Percentiles rank a stretch among this genome's conserved stretches.
Conservation (phyloP, 2,113 vertebrate genomes). For the Vanacampus margaritifer region DNA sequence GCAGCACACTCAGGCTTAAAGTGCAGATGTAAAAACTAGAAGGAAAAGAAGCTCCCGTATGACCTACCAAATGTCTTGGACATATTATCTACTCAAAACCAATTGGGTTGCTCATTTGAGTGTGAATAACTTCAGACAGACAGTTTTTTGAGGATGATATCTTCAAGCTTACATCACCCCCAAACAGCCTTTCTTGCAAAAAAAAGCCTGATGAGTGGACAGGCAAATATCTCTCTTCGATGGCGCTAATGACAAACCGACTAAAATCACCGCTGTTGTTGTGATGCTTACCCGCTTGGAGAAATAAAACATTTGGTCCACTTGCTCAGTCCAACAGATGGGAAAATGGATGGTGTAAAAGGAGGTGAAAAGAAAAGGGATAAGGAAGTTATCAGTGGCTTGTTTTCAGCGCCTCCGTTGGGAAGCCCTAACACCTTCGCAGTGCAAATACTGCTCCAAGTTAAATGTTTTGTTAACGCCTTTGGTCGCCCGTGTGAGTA, state of each 20-base stretch:
- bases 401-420: slow-evolving; percentile 20
- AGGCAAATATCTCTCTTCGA: slow-evolving; percentile 23
- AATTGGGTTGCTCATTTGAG: neutral
- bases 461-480: neutral
- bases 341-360: slow-evolving; percentile 64
- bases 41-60: neutral
- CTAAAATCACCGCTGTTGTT: slow-evolving; percentile 44
- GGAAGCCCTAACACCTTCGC: neutral
- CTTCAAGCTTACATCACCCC: neutral
- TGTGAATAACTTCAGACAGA: neutral
- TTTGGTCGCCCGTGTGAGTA: neutral
- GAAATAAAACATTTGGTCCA: slow-evolving; percentile 73
- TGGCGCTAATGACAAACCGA: slow-evolving; percentile 46
- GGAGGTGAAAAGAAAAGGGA: slow-evolving; percentile 54
- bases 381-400: slow-evolving; percentile 61
- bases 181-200: neutral
- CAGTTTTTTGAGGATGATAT: neutral
- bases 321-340: slow-evolving; percentile 71
- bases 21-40: neutral
- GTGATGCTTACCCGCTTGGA: slow-evolving; percentile 59
- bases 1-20: neutral
- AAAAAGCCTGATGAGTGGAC: slow-evolving; percentile 23
- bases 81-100: neutral
- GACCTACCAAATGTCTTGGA: neutral
- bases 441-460: neutral